Evolutionary conservation across 2,797 vertebrate genomes (phyloP), one percentile per base, ranked within the genome.

Genomic region (Phrynocephalus guinanensis): DNA sequence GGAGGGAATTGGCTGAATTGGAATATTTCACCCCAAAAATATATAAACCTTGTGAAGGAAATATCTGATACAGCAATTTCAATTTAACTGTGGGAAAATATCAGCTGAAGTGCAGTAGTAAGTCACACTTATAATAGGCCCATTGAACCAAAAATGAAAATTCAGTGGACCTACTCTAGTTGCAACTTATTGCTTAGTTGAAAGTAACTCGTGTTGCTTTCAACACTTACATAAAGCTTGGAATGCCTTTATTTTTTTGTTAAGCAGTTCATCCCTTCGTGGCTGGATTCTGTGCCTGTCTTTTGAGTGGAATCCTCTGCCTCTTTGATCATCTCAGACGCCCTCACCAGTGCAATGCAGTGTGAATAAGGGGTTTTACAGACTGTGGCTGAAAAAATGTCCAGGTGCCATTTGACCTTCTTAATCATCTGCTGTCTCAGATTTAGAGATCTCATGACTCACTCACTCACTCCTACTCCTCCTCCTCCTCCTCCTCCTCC

Each of bases 341-440:
- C 88, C 1, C 30, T 86, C 66, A 88, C 44, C 18, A 38, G 70
- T 68, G 79, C 85, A 93, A 86, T 76, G 38, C 86, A 88, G 87
- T 87, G 72, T 77, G 67, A 90, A 71, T 87, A 85, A 90, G 63
- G 52, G 33, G 86, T 89, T 88, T 84, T 70, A 93, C 76, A 20
- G 84, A 84, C 24, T 28, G 70, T 33, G 91, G 81, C 56, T 90
- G 67, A 4, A 77, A 77, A 91, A 63, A 85, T 0, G 79, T 0
- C 2, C 91, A 91, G 79, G n/a, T 85, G 73, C 86, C 87, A 82
- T 72, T 71, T 93, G 87, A 88, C 75, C 85, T 89, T 63, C 7
- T 67, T 67, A 13, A 88, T 91, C 84, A 85, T 87, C 48, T 83
- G 56, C 76, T 86, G 44, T 33, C 78, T 50, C 83, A 85, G 66